Conservation (phyloP, 2,888 invertebrate genomes). For the Hartigia nigra region DNA sequence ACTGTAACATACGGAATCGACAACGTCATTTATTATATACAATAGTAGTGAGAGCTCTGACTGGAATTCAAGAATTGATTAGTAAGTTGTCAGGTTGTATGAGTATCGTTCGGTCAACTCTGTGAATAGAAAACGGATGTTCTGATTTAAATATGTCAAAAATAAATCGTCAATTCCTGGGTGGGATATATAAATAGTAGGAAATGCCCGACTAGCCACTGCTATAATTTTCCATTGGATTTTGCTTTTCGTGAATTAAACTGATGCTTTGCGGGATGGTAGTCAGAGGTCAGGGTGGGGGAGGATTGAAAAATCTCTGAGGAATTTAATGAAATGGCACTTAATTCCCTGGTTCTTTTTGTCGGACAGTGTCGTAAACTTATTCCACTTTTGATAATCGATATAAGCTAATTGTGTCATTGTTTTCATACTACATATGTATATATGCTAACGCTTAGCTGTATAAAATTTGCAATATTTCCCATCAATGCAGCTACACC, state of each 20-base stretch:
- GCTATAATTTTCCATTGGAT: conserved; percentile 16
- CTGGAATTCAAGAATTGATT: background rate
- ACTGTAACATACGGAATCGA: conserved; percentile 70
- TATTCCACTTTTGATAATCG: conserved; percentile 23
- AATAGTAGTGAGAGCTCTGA: background rate
- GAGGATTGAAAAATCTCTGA: conserved; percentile 19
- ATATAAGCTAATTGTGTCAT: conserved; percentile 14
- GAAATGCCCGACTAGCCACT: background rate
- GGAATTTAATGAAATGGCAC: background rate
- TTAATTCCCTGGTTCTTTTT: conserved; percentile 5
- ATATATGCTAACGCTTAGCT: background rate
- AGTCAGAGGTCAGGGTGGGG: too few species aligned
- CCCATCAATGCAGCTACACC: background rate
- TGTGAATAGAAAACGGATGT: background rate
- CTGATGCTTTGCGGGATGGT: conserved; percentile 27
- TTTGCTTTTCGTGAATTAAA: conserved; percentile 29
- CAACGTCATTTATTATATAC: background rate
- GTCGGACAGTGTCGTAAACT: conserved; percentile 10
- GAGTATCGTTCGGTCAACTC: background rate
- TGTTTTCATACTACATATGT: background rate
- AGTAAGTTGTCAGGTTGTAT: background rate
- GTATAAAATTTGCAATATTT: background rate
- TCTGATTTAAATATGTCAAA: background rate
- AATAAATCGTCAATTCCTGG: background rate
- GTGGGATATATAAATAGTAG: background rate